phyloP scores from a whole-genome alignment of 2,888 invertebrate genomes.

The Spilarctia lutea region DNA sequence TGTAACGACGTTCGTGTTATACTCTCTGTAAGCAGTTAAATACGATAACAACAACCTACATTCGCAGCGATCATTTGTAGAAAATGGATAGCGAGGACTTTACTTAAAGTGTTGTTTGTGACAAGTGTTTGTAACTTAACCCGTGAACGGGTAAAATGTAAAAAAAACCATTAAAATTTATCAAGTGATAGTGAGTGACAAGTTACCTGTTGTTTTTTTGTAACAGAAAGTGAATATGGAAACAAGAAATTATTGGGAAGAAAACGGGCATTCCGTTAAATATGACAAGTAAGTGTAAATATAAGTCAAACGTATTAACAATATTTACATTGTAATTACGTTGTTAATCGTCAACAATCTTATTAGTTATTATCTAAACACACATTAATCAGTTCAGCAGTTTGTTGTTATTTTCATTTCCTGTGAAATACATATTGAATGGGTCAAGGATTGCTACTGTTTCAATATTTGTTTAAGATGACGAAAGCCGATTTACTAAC shows the following conservation, averaged over 20 bases:
- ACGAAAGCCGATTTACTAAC: background rate
- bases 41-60: constrained; percentile 58
- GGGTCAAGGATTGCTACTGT: constrained; percentile 7
- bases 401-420: background rate
- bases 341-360: background rate
- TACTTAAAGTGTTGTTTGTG: constrained; percentile 55
- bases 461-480: background rate
- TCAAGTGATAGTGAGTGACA: constrained; percentile 60
- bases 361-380: background rate
- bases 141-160: constrained; percentile 55
- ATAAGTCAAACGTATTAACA: background rate
- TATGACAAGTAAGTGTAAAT: constrained; percentile 76
- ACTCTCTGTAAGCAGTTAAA: constrained; percentile 58
- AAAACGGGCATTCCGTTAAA: constrained; percentile 77
- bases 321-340: background rate
- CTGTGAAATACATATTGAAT: background rate
- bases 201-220: constrained; percentile 64
- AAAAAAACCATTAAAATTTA: constrained; percentile 51
- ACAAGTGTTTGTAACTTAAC: constrained; percentile 50
- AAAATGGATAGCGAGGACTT: constrained; percentile 70
- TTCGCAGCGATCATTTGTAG: constrained; percentile 50
- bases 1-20: constrained; percentile 55
- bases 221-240: constrained; percentile 77
- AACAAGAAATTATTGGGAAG: constrained; percentile 80
- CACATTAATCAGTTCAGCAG: background rate